phyloP scores from a whole-genome alignment of 2,888 invertebrate genomes.

The Amblyjoppa fuscipennis region DNA sequence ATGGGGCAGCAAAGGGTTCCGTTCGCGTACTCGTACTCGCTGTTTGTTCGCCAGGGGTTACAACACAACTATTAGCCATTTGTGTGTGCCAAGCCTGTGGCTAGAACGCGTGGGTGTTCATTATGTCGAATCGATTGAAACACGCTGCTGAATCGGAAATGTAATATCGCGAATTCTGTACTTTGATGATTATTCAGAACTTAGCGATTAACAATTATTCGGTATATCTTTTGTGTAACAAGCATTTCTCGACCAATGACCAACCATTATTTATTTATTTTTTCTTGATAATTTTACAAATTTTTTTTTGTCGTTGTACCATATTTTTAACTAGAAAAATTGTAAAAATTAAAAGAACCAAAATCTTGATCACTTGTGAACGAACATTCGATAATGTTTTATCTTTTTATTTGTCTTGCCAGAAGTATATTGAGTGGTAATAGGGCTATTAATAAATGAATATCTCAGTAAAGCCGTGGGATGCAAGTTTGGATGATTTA shows the following conservation, averaged over 20 bases:
- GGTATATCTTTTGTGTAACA: neutral
- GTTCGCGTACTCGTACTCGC: constrained; percentile 12
- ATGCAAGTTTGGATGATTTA: constrained; percentile 64
- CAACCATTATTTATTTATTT: neutral
- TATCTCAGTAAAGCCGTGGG: constrained; percentile 19
- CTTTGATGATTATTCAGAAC: constrained; percentile 10
- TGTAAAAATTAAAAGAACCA: neutral
- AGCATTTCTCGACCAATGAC: neutral
- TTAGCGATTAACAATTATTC: neutral
- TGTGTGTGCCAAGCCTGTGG: constrained; percentile 62
- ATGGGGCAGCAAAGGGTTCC: constrained; percentile 37
- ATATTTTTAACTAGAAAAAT: neutral
- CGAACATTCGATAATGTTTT: neutral
- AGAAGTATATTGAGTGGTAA: neutral
- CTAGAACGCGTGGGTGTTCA: constrained; percentile 45
- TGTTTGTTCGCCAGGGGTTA: constrained; percentile 54
- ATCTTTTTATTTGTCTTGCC: neutral
- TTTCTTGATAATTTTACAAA: neutral
- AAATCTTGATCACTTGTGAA: neutral
- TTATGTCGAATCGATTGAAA: constrained; percentile 48
- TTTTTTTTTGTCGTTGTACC: neutral
- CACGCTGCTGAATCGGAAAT: constrained; percentile 11
- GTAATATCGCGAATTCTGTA: constrained; percentile 13
- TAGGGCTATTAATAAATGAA: constrained; percentile 48
- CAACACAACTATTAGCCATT: constrained; percentile 63